Base-by-base conservation (phyloP, 2,888 invertebrate species). In the Mimas tiliae region DNA sequence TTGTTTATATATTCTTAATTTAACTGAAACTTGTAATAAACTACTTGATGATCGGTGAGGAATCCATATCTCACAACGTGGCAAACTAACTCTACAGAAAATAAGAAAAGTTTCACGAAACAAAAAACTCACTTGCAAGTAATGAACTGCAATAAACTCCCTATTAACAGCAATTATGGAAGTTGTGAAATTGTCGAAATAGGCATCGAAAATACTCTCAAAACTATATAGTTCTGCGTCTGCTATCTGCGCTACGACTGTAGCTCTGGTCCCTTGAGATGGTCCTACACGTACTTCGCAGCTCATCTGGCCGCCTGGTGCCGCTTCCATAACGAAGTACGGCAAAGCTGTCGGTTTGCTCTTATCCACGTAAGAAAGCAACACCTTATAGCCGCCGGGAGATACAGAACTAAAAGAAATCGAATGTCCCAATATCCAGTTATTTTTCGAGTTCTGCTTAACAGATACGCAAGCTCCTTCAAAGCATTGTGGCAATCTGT, bases 271-370 rank as follows among this genome's bases (percentile, higher is more conserved):
- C 4, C 79, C 76, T 0, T 74, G 73, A 0, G 89, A 80, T 0
- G 93, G 93, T 0, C 85, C 87, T 33, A 91, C 92, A 0, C 93
- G 90, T 66, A 88, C 80, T 68, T 93, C 92, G 67, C 89, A 89
- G 72, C 93, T 93, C 85, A 91, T 80, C 73, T 93, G 92, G 1
- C 94, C 93, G 0, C 93, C 92, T 0, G 94, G 94, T 0, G 94
- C 91, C 4, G 90, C 88, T 73, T 93, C 93, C 90, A 93, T 88
- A 63, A 93, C 87, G 53, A 93, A 93, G 70, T 93, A 93, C 0
- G 92, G 92, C 65, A 93, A 67, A 1, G 82, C 79, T 11, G 81
- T 71, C 0, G 85, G 80, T 50, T 86, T 91, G 8, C 72, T 74
- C 65, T 87, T 90, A 71, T 90, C 88, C 33, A 81, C 80, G 69